Base-by-base conservation (phyloP, 2,113 vertebrate species). In the Lamprologus tigripictilis region DNA sequence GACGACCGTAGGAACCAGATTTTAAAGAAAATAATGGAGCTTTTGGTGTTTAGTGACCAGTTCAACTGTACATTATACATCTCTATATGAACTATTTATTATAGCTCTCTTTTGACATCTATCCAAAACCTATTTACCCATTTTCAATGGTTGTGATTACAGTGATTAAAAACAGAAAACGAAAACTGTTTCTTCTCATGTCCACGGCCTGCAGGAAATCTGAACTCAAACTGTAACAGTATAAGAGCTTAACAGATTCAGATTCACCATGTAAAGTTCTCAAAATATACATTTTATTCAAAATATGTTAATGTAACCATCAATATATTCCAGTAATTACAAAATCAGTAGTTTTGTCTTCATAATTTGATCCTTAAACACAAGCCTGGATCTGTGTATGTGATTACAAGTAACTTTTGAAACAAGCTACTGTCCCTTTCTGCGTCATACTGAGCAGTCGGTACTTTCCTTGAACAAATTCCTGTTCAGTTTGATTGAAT, bases 241-340 rank as follows among this genome's bases (percentile, higher is more conserved):
- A 79, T 13, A 80, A 53, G 53, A 82, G 31, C 3, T 58, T 4
- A 4, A 86, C 16, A 17, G 58, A 89, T 40, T 88, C 54, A 87
- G 35, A 88, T 78, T 78, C 13, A 68, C 79, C 8, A 79, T 57
- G 11, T 92, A 79, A 89, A 95, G 91, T 93, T 95, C 93, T 93
- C 95, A 96, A 96, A 97, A 96, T 96, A 96, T 96, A 96, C 95
- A 95, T 94, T 97, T 97, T 97, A 97, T 97, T 97, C 92, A 95
- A 97, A 97, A 96, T 95, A 94, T 96, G 94, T 97, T 94, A 96
- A 96, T 95, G 95, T 94, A 94, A 88, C 94, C 92, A 93, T 96
- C 93, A 95, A 88, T 96, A 93, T 95, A 92, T 92, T 96, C 93
- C 94, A 95, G 94, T 94, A 96, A 95, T 96, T 95, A 96, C 94